Percentiles rank a stretch among this genome's conserved stretches.
Evolutionary conservation across 2,113 vertebrate genomes (phyloP).

Genomic region (Lepus timidus): DNA sequence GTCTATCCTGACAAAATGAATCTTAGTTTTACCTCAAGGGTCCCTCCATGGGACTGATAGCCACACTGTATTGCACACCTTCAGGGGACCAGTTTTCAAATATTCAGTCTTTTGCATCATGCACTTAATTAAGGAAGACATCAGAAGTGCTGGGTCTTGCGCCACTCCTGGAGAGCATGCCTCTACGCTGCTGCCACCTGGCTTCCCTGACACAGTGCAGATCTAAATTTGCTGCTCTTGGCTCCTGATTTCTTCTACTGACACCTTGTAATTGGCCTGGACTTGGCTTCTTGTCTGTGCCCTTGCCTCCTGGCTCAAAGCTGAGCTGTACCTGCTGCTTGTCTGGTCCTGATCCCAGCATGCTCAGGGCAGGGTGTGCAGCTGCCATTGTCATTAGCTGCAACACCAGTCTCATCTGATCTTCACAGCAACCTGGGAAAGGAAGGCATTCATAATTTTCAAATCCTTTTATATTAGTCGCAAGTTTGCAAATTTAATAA

Average conservation of each 20-base stretch:
- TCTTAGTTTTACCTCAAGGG: conserved; percentile 18
- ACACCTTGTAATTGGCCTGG: neutral
- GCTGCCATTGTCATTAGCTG: neutral
- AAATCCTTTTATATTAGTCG: neutral
- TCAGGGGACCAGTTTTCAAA: neutral
- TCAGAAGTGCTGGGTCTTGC: neutral
- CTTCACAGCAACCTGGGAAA: neutral
- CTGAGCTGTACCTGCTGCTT: neutral
- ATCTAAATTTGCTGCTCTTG: neutral
- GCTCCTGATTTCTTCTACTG: conserved; percentile 10
- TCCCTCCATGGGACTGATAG: neutral
- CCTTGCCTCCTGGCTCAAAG: neutral
- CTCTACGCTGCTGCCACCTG: neutral
- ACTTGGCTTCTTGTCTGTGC: neutral
- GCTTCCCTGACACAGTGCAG: neutral
- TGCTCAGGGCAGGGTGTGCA: no score
- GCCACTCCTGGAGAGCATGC: neutral
- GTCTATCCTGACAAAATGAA: neutral
- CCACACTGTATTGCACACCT: neutral
- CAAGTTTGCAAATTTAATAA: neutral
- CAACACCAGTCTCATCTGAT: neutral
- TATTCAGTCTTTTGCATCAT: neutral
- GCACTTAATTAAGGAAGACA: neutral
- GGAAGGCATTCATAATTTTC: neutral
- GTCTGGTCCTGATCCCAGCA: neutral